A percentile compares a stretch with the other conserved stretches of the same genome.
These are phyloP conservation scores for Poeciliopsis gracilis DNA, from an alignment of 2,797 vertebrate species.

Conservation along the genomic window DNA sequence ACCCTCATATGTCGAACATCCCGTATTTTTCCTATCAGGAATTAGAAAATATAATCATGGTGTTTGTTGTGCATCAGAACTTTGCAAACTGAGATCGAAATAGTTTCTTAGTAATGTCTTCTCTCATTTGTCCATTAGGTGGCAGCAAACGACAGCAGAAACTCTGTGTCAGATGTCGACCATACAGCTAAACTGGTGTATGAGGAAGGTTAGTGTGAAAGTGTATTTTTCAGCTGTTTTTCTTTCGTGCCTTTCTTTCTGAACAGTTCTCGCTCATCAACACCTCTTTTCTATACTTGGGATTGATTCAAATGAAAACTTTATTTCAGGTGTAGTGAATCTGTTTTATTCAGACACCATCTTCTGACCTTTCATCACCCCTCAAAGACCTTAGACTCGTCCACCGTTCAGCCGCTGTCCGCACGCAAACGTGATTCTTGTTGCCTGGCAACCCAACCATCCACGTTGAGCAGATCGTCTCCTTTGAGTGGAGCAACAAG, in stretches of 20 bases:
- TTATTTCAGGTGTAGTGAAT: slow-evolving; percentile 1
- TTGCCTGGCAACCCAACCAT: slow-evolving; percentile 77
- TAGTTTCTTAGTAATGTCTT: background rate
- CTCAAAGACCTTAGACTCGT: slow-evolving; percentile 34
- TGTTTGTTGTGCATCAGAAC: background rate
- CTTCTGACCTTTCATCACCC: slow-evolving; percentile 15
- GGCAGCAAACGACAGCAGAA: slow-evolving; percentile 78
- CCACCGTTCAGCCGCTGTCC: slow-evolving; percentile 51
- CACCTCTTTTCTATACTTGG: background rate
- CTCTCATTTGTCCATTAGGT: slow-evolving; percentile 78
- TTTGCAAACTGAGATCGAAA: background rate
- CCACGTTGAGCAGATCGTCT: slow-evolving; percentile 59
- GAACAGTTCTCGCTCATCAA: background rate
- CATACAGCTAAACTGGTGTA: slow-evolving; percentile 94
- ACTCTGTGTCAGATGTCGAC: slow-evolving; percentile 74
- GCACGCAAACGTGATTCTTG: slow-evolving; percentile 69
- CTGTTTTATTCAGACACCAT: background rate
- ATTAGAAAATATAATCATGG: background rate
- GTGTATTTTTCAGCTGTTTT: background rate
- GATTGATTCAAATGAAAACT: background rate
- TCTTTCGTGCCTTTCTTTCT: too few species aligned
- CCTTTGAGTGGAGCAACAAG: slow-evolving; percentile 64
- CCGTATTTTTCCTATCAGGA: background rate
- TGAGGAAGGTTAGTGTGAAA: slow-evolving; percentile 88
- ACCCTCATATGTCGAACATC: background rate